Base-by-base conservation (phyloP, 2,113 vertebrate species). In the Lucifuga dentata region DNA sequence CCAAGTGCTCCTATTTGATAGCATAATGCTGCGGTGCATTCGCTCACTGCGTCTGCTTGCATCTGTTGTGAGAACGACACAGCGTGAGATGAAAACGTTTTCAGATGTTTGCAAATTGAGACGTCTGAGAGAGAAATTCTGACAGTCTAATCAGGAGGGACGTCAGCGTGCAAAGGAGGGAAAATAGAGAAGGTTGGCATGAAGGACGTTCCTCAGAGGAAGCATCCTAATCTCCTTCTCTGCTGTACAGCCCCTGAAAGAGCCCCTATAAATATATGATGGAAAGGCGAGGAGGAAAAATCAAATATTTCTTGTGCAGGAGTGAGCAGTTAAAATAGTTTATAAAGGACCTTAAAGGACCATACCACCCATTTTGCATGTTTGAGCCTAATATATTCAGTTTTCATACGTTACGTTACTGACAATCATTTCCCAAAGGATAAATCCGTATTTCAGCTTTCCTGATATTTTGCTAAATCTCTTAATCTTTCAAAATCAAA, bases 21-120 rank as follows among this genome's bases (percentile, higher is more conserved):
- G 24, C 24, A 17, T 48, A 66, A 70, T 35, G 45, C 49, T 33
- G 17, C n/a, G 40, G 7, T 8, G 36, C 60, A 73, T 81, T 85
- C 26, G 39, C 78, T 57, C 16, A 41, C 16, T 21, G 16, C 2
- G 33, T 75, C 68, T 70, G 69, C 46, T 68, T 76, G 72, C 69
- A 84, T 88, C 73, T 76, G 66, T 53, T 72, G 73, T 33, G 17
- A 76, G 68, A 71, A 76, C 56, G 68, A 76, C 64, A 70, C 72
- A 80, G 64, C 52, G 15, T 63, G 78, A 82, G 76, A 76, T 61
- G 82, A 86, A 92, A 93, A 93, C 91, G 74, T 90, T 90, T 92
- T 95, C 92, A 94, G 67, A 83, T 80, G 73, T 95, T 94, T 96
- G 94, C 94, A 95, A 96, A 97, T 96, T 93, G 94, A 97, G 94